Evolutionary conservation across 1,140 invertebrate species (phyloP).

Genomic region (Schlechtendalia chinensis): DNA sequence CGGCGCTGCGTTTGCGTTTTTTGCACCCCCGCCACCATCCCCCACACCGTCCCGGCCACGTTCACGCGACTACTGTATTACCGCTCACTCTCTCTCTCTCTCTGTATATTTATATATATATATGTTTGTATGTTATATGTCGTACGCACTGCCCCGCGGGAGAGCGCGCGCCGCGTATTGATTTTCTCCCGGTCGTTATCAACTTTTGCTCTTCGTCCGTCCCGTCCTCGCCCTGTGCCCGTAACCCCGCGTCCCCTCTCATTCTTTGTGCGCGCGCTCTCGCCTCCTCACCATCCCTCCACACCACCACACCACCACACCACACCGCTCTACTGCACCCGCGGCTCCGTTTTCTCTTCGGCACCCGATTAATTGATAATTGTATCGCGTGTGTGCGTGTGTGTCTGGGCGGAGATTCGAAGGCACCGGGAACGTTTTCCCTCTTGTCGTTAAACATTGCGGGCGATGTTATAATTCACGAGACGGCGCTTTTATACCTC

Average conservation of each 20-base stretch:
- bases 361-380: constrained; percentile 46
- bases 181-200: constrained; percentile 45
- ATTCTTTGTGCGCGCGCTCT: background rate
- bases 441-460: background rate
- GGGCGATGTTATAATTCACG: background rate
- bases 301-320: background rate
- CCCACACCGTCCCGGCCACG: too few relatives aligned
- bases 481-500: too few relatives aligned
- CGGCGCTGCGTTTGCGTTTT: constrained; percentile 1
- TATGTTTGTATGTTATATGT: background rate
- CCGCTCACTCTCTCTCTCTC: too few relatives aligned
- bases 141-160: background rate
- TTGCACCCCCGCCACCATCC: too few relatives aligned
- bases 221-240: background rate
- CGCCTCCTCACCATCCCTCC: background rate
- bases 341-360: background rate
- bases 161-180: constrained; percentile 14
- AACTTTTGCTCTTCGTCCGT: constrained; percentile 35
- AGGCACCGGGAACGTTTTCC: background rate
- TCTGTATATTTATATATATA: constrained; percentile 27
- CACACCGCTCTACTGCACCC: too few relatives aligned
- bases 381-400: background rate
- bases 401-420: background rate
- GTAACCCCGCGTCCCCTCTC: too few relatives aligned
- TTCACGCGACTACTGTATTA: background rate